A percentile compares a stretch with the other conserved stretches of the same genome.
Conservation (phyloP, 2,888 invertebrate species). For the Lasioglossum marginatum region DNA sequence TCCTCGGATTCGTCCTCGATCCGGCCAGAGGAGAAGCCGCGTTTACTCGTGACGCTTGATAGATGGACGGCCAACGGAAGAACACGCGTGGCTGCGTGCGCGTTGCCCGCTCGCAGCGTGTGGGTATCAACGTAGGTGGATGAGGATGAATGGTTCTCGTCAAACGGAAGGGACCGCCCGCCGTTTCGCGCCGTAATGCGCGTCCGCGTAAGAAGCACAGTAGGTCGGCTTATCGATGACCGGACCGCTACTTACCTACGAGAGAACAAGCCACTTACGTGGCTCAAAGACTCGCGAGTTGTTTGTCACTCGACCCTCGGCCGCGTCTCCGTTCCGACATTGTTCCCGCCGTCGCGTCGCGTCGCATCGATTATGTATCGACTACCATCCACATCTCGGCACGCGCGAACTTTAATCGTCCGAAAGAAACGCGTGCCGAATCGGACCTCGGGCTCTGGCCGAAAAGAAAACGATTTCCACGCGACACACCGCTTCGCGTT, state of each 20-base stretch:
- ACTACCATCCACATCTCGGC: not conserved
- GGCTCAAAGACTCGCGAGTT: constrained; percentile 56
- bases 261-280: constrained; percentile 76
- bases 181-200: constrained; percentile 82
- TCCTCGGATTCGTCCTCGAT: constrained; percentile 52
- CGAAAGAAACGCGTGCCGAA: constrained; percentile 35
- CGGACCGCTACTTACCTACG: constrained; percentile 79
- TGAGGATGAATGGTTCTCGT: constrained; percentile 84
- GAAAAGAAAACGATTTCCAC: constrained; percentile 26
- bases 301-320: constrained; percentile 48
- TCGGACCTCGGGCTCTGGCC: not conserved
- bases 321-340: not conserved
- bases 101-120: constrained; percentile 65
- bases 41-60: constrained; percentile 80
- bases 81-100: constrained; percentile 73
- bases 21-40: constrained; percentile 57
- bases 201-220: constrained; percentile 75
- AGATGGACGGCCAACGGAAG: constrained; percentile 80
- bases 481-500: constrained; percentile 32
- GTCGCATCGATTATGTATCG: not conserved
- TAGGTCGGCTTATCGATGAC: constrained; percentile 82
- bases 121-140: constrained; percentile 82
- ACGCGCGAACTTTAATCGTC: constrained; percentile 40
- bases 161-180: constrained; percentile 84
- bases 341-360: not conserved